Evolutionary conservation across 2,113 vertebrate species (phyloP), one percentile per base, ranked within the genome.

Genomic region (Poeciliopsis occidentalis): DNA sequence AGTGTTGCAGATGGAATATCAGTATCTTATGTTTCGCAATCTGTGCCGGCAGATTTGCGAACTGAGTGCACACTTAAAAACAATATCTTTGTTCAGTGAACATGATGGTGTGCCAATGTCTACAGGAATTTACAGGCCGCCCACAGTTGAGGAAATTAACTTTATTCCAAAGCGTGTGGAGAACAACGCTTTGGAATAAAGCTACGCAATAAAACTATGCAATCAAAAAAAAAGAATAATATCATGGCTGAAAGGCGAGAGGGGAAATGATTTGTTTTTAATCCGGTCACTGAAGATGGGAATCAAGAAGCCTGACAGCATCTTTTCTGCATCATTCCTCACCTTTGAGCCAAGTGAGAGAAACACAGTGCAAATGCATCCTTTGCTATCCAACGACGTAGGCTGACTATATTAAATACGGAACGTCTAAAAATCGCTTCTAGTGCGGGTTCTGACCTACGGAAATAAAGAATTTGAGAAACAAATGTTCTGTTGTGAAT

Each of bases 1-100:
- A 73, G 54, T 47, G 12, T 19, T 19, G 19, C 63, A 74, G 39
- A 73, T 73, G 71, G 71, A 30, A 64, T 41, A 47, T 73, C 41
- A 15, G 1, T 64, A 29, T 73, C 70, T 72, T 72, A 72, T 72
- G 70, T 47, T 72, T 34, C n/a, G 60, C 70, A 72, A 63, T 72
- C 71, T 73, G 71, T 51, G 61, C 71, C 12, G 15, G 24, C 71
- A 73, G 61, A 51, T 64, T 64, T 32, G 5, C 22, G 8, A 64
- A 73, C 51, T 32, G 22, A 51, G 19, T 29, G 19, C 61, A 64
- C 61, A 73, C 12, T 64, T 32, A 54, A 61, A 29, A 71, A 62
- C n/a, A 41, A 69, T 69, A 10, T 29, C 44, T 51, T 64, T 64
- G n/a, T 72, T 44, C 37, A 12, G 27, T 39, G 17, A 71, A 27